Conservation (phyloP, 2,797 vertebrate species). For the Enteromius unitaeniatus region DNA sequence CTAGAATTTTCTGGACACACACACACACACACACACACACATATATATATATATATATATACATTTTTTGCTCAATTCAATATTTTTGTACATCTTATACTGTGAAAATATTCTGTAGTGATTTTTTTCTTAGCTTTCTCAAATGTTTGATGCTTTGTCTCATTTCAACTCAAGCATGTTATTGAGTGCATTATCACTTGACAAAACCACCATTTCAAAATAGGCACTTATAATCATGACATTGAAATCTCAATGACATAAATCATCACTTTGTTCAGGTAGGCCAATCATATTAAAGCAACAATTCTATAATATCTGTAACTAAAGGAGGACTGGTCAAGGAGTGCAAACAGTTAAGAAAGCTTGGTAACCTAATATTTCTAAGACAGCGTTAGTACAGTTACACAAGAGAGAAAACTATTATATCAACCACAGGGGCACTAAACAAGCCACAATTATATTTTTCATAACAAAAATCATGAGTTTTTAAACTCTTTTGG, state of each 20-base stretch:
- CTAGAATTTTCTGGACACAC: too few species aligned
- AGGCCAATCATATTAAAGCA: neutral
- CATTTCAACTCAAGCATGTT: neutral
- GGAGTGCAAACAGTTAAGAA: neutral
- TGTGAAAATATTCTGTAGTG: neutral
- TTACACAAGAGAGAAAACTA: neutral
- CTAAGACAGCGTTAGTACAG: neutral
- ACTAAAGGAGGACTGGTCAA: neutral
- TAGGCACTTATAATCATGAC: neutral
- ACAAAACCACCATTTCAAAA: neutral
- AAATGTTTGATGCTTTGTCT: neutral
- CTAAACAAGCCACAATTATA: neutral
- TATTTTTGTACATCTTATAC: neutral
- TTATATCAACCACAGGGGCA: neutral
- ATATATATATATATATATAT: too few species aligned
- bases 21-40: too few species aligned
- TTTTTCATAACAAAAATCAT: neutral
- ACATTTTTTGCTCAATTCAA: neutral
- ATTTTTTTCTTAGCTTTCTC: neutral
- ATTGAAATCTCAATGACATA: neutral
- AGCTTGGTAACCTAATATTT: neutral
- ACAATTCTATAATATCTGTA: neutral
- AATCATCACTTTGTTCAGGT: neutral
- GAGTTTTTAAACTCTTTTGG: neutral
- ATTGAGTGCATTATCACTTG: neutral